Conservation (phyloP, 2,888 invertebrate genomes). For the Diabrotica balteata region DNA sequence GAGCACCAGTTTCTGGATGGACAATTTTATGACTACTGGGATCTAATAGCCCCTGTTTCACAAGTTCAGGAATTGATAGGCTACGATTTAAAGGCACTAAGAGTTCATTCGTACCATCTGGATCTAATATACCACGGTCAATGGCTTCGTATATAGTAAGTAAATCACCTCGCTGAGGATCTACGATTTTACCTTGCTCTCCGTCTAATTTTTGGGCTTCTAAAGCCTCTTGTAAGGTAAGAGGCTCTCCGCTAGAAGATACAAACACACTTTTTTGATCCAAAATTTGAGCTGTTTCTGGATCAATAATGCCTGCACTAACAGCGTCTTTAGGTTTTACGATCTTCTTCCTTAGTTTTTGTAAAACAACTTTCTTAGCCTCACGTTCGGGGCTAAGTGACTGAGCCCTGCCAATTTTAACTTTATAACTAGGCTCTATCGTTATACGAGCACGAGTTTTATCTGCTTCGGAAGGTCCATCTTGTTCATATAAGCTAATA, state of each 20-base stretch:
- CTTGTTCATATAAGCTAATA: constrained; percentile 56
- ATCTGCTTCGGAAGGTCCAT: constrained; percentile 64
- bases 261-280: constrained; percentile 68
- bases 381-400: constrained; percentile 68
- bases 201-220: constrained; percentile 74
- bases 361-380: constrained; percentile 73
- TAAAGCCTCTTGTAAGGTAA: constrained; percentile 80
- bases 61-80: constrained; percentile 82
- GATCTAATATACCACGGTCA: constrained; percentile 80
- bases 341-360: constrained; percentile 80
- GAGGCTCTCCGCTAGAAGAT: constrained; percentile 64
- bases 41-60: constrained; percentile 86
- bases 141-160: constrained; percentile 86
- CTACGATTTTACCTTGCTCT: constrained; percentile 78
- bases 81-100: constrained; percentile 82
- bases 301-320: constrained; percentile 80
- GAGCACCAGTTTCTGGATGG: constrained; percentile 86
- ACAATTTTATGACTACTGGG: constrained; percentile 75
- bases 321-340: constrained; percentile 79
- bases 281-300: constrained; percentile 75
- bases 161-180: constrained; percentile 82
- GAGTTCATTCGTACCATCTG: constrained; percentile 76
- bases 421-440: constrained; percentile 72
- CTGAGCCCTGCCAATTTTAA: constrained; percentile 69
- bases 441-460: constrained; percentile 66